These are phyloP conservation scores for Nothoprocta pentlandii DNA, from an alignment of 2,113 vertebrate species.

Conservation along the genomic window DNA sequence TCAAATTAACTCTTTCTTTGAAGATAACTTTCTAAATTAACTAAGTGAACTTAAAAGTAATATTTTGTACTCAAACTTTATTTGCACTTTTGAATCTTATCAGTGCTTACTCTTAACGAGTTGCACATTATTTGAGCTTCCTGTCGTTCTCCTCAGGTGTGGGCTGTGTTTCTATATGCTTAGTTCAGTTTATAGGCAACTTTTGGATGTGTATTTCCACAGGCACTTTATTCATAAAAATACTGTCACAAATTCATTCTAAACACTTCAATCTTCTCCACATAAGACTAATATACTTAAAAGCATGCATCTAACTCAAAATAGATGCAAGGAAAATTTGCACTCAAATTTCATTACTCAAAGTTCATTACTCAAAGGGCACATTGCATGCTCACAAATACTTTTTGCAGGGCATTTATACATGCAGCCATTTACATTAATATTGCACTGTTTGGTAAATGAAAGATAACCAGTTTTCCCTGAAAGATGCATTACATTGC, in stretches of 20 bases:
- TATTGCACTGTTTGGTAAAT: neutral
- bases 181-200: neutral
- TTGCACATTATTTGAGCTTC: neutral
- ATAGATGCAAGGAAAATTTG: neutral
- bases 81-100: neutral
- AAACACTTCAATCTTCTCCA: neutral
- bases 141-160: neutral
- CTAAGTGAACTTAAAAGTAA: neutral
- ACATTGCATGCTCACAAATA: accelerated
- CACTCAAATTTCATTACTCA: neutral
- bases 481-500: neutral
- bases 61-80: neutral
- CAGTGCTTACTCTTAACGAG: neutral
- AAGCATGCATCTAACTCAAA: neutral
- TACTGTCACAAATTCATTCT: neutral
- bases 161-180: neutral
- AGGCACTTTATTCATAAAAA: conserved; percentile 26
- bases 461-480: neutral
- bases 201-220: neutral
- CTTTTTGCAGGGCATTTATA: neutral
- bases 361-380: neutral
- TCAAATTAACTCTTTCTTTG: neutral
- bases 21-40: neutral
- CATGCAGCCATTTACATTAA: neutral
- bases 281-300: neutral